Evolutionary conservation across 2,797 vertebrate species (phyloP), one percentile per base, ranked within the genome.

Genomic region (Threskiornis aethiopicus): DNA sequence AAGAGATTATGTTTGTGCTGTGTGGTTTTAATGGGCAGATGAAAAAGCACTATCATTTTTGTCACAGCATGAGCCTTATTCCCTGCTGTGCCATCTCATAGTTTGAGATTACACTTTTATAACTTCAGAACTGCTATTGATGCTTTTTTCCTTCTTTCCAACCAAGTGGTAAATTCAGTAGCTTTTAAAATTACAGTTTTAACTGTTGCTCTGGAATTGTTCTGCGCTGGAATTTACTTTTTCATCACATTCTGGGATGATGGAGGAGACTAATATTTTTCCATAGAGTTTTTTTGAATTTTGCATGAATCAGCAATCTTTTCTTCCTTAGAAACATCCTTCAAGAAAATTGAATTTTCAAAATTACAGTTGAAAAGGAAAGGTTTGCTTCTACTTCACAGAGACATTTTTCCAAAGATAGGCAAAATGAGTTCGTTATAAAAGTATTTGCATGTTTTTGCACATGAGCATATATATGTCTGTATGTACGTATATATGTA

Each of bases 171-270:
- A 90, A 93, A 96, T 89, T 61, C 90, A 47, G 18, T 33, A 70
- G 66, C 42, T 90, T 92, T 93, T 82, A 94, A 91, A 95, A 86
- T 95, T 94, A 91, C 44, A 85, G 67, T 54, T 95, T 80, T 87
- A 90, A 92, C 41, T 93, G 57, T 39, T 96, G 41, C 92, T 89
- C 64, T 94, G 71, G 64, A 83, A 80, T 92, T 16, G 2, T 88
- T 88, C 58, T 94, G 83, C 47, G 52, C 11, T 71, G 35, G 41
- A 90, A 94, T 93, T 66, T 81, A 75, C 16, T 81, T 96, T 91
- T 89, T 70, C 86, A 93, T 82, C 41, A 16, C 26, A 46, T 93
- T 80, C 73, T 78, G 49, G 46, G 13, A 89, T 94, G 94, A 94
- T 71, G 52, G 76, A 96, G 17, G 72, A 81, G 46, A 65, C 46